A percentile compares a stretch with the other conserved stretches of the same genome.
Conservation (phyloP, 2,113 vertebrate species). For the Centropristis striata region DNA sequence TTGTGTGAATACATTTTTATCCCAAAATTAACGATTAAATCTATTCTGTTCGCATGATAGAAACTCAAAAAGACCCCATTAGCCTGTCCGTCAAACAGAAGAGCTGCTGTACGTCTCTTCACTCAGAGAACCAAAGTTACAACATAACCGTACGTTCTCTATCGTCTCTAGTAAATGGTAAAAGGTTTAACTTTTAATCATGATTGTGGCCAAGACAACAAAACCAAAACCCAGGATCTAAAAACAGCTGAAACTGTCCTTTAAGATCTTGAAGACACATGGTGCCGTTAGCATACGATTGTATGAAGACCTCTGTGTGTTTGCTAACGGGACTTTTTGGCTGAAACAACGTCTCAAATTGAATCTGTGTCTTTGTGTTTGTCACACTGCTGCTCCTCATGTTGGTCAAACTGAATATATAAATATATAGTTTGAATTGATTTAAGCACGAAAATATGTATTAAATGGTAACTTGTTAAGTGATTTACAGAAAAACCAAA, state of each 20-base stretch:
- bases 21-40: too few relatives aligned
- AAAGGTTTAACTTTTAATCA: background rate
- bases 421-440: too few relatives aligned
- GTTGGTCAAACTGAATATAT: background rate
- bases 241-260: background rate
- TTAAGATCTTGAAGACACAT: too few relatives aligned
- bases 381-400: background rate
- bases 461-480: conserved; percentile 5
- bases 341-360: background rate
- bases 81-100: too few relatives aligned
- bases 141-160: too few relatives aligned
- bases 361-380: background rate
- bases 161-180: too few relatives aligned
- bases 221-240: background rate
- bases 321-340: background rate
- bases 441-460: background rate
- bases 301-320: background rate
- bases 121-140: too few relatives aligned
- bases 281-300: background rate
- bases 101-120: too few relatives aligned
- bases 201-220: background rate
- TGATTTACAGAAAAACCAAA: background rate
- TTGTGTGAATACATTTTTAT: too few relatives aligned
- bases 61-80: too few relatives aligned
- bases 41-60: background rate